Percentiles rank a stretch among this genome's conserved stretches.
Conservation (phyloP, 2,888 invertebrate species). For the Habroteleia sp. region DNA sequence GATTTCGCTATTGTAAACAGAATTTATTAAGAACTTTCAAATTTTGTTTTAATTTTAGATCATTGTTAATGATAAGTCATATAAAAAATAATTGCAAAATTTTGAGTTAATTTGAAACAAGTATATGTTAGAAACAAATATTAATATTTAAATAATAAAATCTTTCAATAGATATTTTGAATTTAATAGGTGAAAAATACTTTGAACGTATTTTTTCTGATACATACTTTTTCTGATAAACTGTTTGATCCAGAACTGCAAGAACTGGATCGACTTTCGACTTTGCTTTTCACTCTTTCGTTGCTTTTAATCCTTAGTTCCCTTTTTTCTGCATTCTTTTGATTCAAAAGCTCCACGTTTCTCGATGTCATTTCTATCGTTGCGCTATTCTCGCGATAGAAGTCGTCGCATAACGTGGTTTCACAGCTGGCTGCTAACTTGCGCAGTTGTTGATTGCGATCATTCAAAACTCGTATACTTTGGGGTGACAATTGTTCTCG, state of each 20-base stretch:
- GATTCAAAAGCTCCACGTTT: constrained; percentile 77
- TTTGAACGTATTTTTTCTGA: too few species aligned
- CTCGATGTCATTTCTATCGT: constrained; percentile 80
- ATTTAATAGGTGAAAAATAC: too few species aligned
- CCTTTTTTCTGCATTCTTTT: constrained; percentile 73
- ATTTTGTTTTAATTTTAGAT: too few species aligned
- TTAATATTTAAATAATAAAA: too few species aligned
- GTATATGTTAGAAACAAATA: too few species aligned
- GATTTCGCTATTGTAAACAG: too few species aligned
- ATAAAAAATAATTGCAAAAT: too few species aligned
- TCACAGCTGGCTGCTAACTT: constrained; percentile 77
- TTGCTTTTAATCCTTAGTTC: constrained; percentile 28
- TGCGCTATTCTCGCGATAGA: constrained; percentile 75
- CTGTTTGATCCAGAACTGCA: constrained; percentile 70
- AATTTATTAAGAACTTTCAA: too few species aligned
- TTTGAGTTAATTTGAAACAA: too few species aligned
- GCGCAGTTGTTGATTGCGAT: constrained; percentile 76
- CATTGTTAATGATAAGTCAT: too few species aligned
- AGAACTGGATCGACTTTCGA: constrained; percentile 75
- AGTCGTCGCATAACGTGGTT: constrained; percentile 69
- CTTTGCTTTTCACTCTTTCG: constrained; percentile 60
- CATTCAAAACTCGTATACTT: constrained; percentile 76
- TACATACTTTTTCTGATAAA: constrained; percentile 66
- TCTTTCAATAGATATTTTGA: too few species aligned
- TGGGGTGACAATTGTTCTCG: constrained; percentile 76